Evolutionary conservation across 2,113 vertebrate genomes (phyloP).

Genomic region (Chaetodon trifascialis): DNA sequence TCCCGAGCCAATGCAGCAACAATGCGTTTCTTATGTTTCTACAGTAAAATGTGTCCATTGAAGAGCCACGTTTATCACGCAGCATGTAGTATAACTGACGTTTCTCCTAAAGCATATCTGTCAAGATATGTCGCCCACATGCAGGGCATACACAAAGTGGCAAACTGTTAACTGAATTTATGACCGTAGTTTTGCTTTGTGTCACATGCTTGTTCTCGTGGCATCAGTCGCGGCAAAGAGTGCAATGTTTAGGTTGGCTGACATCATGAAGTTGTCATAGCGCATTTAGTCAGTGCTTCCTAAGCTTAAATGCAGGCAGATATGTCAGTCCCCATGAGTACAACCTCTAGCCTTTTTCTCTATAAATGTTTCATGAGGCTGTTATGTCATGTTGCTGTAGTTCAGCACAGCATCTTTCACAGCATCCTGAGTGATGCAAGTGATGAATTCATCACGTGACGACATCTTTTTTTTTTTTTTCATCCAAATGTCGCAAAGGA

Average conservation of each 20-base stretch:
- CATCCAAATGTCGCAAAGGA: conserved; percentile 31
- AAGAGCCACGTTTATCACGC: background rate
- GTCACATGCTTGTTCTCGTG: background rate
- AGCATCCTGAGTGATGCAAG: conserved; percentile 43
- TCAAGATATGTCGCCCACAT: conserved; percentile 22
- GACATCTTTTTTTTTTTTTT: conserved; percentile 4
- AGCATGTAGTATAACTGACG: background rate
- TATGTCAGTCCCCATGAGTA: conserved; percentile 62
- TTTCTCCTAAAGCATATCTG: conserved; percentile 6
- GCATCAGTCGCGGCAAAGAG: conserved; percentile 15
- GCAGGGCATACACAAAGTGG: background rate
- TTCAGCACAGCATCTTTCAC: conserved; percentile 53
- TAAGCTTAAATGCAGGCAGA: conserved; percentile 37
- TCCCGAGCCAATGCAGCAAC: background rate
- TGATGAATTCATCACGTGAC: conserved; percentile 63
- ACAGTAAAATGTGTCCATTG: background rate
- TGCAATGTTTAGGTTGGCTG: conserved; percentile 54
- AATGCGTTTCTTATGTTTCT: background rate
- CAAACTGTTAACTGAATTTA: background rate
- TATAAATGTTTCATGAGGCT: conserved; percentile 74
- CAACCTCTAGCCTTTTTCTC: conserved; percentile 53
- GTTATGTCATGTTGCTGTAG: conserved; percentile 71
- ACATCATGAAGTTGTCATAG: conserved; percentile 57
- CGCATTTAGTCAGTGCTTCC: conserved; percentile 52
- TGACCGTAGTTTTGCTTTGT: background rate